Evolutionary conservation across 2,888 invertebrate species (phyloP).

Genomic region (Nematopogon swammerdamellus): DNA sequence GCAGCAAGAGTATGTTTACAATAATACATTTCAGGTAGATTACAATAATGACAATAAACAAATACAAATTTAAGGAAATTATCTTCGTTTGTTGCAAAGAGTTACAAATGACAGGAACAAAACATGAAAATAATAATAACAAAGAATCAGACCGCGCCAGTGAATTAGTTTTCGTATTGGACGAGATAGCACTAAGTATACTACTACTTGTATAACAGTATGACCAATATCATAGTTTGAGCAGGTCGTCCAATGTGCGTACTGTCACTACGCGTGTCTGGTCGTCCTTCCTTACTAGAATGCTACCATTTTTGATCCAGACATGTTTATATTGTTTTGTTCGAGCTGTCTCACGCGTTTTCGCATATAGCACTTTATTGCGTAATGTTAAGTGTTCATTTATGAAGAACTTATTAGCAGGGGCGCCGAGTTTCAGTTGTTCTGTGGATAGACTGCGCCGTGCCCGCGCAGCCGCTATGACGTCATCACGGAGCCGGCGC

Average conservation of each 20-base stretch:
- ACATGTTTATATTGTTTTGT: neutral
- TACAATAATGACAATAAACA: too few species aligned
- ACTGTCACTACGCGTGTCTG: neutral
- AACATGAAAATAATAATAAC: too few species aligned
- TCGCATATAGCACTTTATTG: neutral
- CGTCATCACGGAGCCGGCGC: conserved; percentile 5
- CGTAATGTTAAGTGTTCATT: neutral
- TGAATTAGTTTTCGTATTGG: too few species aligned
- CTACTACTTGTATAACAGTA: too few species aligned
- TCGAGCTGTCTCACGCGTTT: neutral
- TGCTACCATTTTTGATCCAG: neutral
- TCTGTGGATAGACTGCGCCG: conserved; percentile 6
- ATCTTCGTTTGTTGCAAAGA: too few species aligned
- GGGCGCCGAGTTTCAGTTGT: neutral
- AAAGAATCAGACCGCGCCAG: too few species aligned
- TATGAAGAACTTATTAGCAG: neutral
- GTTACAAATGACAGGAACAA: too few species aligned
- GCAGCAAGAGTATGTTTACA: too few species aligned
- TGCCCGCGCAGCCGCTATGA: conserved; percentile 5
- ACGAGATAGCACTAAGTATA: too few species aligned
- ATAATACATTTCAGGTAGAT: too few species aligned
- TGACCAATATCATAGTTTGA: neutral
- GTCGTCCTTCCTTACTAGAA: neutral
- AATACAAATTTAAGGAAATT: too few species aligned
- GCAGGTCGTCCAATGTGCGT: neutral